Base-by-base conservation (phyloP, 2,797 vertebrate genomes). In the Peromyscus nudipes region DNA sequence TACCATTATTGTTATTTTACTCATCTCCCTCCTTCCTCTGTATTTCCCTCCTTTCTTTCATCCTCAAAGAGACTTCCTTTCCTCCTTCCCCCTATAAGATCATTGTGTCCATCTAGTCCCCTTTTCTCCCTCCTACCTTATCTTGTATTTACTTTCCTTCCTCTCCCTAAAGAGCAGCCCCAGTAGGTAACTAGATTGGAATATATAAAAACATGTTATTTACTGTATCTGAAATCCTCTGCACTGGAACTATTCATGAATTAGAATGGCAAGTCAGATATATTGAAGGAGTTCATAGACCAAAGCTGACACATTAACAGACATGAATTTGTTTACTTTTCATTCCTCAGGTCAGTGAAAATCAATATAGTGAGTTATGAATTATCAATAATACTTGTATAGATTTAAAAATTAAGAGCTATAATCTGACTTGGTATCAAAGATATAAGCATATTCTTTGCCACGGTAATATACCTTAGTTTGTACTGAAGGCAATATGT, bases 291-390 rank as follows among this genome's bases (percentile, higher is more conserved):
- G 73, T 80, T 89, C 29, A 85, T 10, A 79, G 13, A 89, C 73
- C n/a, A 89, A 49, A 69, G 0, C 13, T 9, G 89, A 81, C 0
- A 77, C 29, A 43, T 81, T 27, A 76, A 86, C 0, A 67, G 9
- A 37, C 6, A 65, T 11, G 5, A 87, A 8, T 62, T 96, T 55
- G 46, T 52, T n/a, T 82, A 55, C 7, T 7, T 49, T 93, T 49
- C 31, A 31, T 60, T 43, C 43, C 31, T 46, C 62, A 87, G 55
- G 55, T 76, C 57, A 92, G 40, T 93, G 14, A 34, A 96, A 93
- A 64, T 82, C 87, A 93, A 89, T 43, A n/a, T 10, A 91, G 6
- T 77, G 34, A 89, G 25, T 67, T 83, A 75, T 60, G 16, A 94
- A 75, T 62, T 85, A 81, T 52, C 37, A 67, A 11, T 23, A 87